Base-by-base conservation (phyloP, 2,888 invertebrate genomes). In the Plagodis pulveraria region DNA sequence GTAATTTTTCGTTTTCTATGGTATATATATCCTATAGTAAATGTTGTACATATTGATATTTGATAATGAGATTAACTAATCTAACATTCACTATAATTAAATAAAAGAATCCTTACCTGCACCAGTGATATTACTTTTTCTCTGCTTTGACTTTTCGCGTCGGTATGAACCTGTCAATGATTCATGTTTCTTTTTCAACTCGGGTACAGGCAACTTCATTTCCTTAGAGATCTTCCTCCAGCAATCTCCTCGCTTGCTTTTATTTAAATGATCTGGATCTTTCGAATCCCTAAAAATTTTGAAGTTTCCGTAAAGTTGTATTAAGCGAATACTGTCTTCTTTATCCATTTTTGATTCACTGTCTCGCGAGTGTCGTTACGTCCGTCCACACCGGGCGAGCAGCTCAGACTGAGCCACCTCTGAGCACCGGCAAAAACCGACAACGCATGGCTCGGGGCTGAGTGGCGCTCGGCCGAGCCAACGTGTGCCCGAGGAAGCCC, bases 401-500 rank as follows among this genome's bases (percentile, higher is more conserved):
- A 32, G 45, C 45, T 45, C 42, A 40, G 41, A 62, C 57, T 57
- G 62, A 57, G 62, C 46, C 57, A 54, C 62, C 57, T 57, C 54
- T 62, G 54, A 62, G 58, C 62, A 56, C 49, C 56, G 59, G 50
- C 44, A 63, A 63, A 58, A 59, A 66, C 65, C 62, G 67, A 63
- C 65, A 65, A 62, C 59, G 56, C 49, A 62, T 66, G 61, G 62
- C 66, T 63, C 63, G 65, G 49, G 54, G 62, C 52, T 64, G 64
- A 68, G 63, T 57, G 49, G 54, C 55, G 62, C 65, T 69, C 62
- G 57, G 66, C 33, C 69, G 59, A 65, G 65, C 56, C 62, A 65
- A 65, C 58, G 66, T 63, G 63, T 45, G 66, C 66, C 63, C 63
- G 63, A 68, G 64, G 64, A 48, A 66, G 62, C 58, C 64, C 61